Percentiles rank a stretch among this genome's conserved stretches.
These are phyloP conservation scores for Sorex maritimensis DNA, from an alignment of 2,797 vertebrate species.

Conservation along the genomic window DNA sequence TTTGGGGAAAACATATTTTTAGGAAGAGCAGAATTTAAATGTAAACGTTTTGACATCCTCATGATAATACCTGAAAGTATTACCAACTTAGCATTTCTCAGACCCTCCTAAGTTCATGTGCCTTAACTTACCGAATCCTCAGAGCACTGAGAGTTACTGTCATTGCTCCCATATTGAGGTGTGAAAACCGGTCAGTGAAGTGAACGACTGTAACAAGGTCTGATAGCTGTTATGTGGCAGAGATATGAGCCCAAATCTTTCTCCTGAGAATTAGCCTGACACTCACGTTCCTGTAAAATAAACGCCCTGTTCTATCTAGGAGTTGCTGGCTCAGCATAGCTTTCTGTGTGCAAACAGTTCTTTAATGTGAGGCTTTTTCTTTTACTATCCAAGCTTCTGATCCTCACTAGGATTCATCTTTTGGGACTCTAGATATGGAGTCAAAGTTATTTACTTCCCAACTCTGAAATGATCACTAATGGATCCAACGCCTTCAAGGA, in stretches of 20 bases:
- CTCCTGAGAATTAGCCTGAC: neutral
- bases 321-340: conserved; percentile 18
- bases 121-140: neutral
- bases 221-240: neutral
- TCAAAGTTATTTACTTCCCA: conserved; percentile 45
- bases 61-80: neutral
- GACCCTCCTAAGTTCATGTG: conserved; percentile 25
- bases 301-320: neutral
- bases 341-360: conserved; percentile 11
- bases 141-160: neutral
- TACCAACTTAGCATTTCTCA: neutral
- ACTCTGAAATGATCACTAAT: conserved; percentile 2
- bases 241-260: neutral
- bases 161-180: conserved; percentile 25
- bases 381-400: neutral
- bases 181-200: conserved; percentile 43
- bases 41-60: neutral
- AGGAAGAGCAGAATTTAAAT: conserved; percentile 25
- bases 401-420: conserved; percentile 9
- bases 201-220: neutral
- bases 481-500: neutral
- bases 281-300: neutral
- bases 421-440: neutral
- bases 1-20: neutral
- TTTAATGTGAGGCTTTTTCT: neutral